Evolutionary conservation across 2,888 invertebrate genomes (phyloP), one percentile per base, ranked within the genome.

Genomic region (Hyppa rectilinea): DNA sequence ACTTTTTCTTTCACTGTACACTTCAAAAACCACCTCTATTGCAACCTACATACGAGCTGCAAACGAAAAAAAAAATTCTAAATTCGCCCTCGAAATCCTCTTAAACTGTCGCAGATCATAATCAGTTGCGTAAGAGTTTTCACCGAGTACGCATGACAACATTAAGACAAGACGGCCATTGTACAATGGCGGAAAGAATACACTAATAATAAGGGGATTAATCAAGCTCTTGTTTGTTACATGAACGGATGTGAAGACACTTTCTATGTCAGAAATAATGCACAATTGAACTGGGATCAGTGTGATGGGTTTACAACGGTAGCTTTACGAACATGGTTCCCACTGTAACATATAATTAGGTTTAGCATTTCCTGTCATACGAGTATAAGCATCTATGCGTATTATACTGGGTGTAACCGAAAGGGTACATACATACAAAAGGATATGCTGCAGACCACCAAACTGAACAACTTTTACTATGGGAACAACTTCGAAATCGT

Each of bases 51-150:
- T 56, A 80, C 73, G 69, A 58, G 6, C 40, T 14, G 49, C 53
- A 50, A 6, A 65, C n/a, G n/a, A 10, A 26, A n/a, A 55, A 14
- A 45, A 62, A 55, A 38, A 12, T 7, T 6, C 23, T 20, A 50
- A 70, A 62, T 58, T 70, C 64, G 50, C 53, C 34, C 4, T 71
- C 61, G 63, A 74, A 86, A 71, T 81, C 75, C 53, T 69, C 76
- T 80, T 82, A 75, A 76, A 83, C 36, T 81, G 58, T 81, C 62
- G 49, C 80, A 85, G 86, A 88, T 87, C 82, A 86, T 84, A 87
- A 87, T 87, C 83, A 65, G 69, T 93, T 91, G 88, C 87, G 89
- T 81, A 93, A 94, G 87, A 80, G 87, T 92, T 93, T 92, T 93
- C 92, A 84, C 92, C 84, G 83, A 82, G 85, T 82, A 81, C 73